These are phyloP conservation scores for Hydriomena furcata DNA, from an alignment of 2,888 invertebrate species.

Conservation along the genomic window DNA sequence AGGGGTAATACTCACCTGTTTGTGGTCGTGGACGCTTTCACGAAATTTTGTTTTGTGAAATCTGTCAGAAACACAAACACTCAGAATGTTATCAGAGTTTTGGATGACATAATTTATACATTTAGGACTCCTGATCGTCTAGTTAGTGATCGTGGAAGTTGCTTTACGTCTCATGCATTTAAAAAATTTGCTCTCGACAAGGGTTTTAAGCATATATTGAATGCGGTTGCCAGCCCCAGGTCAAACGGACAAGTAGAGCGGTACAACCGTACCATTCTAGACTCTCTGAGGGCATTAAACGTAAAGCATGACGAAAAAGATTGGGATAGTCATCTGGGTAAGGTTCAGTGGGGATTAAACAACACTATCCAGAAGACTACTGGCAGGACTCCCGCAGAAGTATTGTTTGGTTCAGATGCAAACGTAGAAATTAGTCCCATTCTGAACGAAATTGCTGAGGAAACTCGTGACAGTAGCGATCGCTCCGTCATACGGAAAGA, in stretches of 20 bases:
- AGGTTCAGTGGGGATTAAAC: conserved; percentile 9
- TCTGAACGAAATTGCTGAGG: too few relatives aligned
- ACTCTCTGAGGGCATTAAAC: conserved; percentile 3
- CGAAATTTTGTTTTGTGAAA: conserved; percentile 6
- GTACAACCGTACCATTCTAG: conserved; percentile 11
- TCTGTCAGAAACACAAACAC: conserved; percentile 9
- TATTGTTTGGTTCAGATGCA: conserved; percentile 18
- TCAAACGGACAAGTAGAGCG: conserved; percentile 18
- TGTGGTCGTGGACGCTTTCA: conserved; percentile 10
- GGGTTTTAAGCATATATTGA: conserved; percentile 8
- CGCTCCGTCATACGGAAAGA: too few relatives aligned
- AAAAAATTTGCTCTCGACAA: not conserved
- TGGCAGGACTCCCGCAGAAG: conserved; percentile 6
- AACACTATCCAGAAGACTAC: conserved; percentile 10
- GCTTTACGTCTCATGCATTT: conserved; percentile 10
- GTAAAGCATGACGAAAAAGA: not conserved
- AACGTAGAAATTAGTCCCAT: too few relatives aligned
- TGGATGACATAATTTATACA: conserved; percentile 3
- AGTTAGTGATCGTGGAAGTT: conserved; percentile 10
- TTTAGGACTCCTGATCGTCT: conserved; percentile 5
- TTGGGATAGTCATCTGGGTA: conserved; percentile 8
- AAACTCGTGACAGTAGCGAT: too few relatives aligned
- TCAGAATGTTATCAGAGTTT: conserved; percentile 1
- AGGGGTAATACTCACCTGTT: conserved; percentile 10
- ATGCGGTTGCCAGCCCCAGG: conserved; percentile 15